Percentiles rank a stretch among this genome's conserved stretches.
Evolutionary conservation across 2,113 vertebrate genomes (phyloP).

Genomic region (Scomber scombrus): DNA sequence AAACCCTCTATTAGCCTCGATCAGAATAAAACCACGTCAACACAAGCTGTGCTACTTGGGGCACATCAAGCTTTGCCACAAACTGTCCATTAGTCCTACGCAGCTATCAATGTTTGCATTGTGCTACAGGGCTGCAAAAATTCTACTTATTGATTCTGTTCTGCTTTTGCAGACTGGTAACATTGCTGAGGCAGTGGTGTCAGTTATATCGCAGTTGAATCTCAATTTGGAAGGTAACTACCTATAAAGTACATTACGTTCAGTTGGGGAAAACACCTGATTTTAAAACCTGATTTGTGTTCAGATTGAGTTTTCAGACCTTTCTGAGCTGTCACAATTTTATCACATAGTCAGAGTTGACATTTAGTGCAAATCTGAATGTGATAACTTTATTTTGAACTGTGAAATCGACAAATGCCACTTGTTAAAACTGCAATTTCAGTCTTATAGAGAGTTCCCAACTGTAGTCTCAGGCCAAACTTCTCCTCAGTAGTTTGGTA

Average conservation of each 20-base stretch:
- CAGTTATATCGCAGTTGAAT: background rate
- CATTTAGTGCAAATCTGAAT: background rate
- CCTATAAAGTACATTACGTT: background rate
- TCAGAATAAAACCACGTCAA: background rate
- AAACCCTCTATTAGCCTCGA: constrained; percentile 21
- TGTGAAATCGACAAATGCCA: background rate
- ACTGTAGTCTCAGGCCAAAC: constrained; percentile 7
- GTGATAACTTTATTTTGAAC: background rate
- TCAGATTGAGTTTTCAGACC: background rate
- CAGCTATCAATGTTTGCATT: background rate
- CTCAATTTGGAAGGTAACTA: background rate
- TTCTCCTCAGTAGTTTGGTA: background rate
- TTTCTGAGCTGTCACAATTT: background rate
- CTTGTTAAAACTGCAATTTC: background rate
- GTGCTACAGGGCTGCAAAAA: background rate
- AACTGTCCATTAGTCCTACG: background rate
- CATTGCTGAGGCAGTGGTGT: background rate
- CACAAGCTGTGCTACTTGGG: background rate
- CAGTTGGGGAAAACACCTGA: background rate
- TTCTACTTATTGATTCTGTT: background rate
- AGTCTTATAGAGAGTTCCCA: background rate
- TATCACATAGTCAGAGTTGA: background rate
- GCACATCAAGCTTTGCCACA: constrained; percentile 7
- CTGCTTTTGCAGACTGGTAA: background rate
- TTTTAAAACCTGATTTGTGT: background rate